These are phyloP conservation scores for Oreonectes daqikongensis DNA, from an alignment of 2,797 vertebrate genomes.

Conservation along the genomic window DNA sequence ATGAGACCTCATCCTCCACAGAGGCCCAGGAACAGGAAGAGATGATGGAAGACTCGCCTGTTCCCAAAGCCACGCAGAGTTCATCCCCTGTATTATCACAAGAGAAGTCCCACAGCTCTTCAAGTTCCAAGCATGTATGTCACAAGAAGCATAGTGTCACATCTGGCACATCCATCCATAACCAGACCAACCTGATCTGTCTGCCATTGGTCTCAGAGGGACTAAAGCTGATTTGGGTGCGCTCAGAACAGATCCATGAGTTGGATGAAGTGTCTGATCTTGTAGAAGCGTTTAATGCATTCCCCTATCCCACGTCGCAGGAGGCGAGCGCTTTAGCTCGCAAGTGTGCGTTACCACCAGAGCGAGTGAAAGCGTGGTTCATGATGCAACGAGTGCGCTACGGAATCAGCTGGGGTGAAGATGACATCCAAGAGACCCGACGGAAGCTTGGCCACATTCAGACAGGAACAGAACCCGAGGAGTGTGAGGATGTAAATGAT, in stretches of 20 bases:
- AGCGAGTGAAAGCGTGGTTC: conserved; percentile 85
- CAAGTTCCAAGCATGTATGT: conserved; percentile 41
- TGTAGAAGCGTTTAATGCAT: conserved; percentile 78
- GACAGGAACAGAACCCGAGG: neutral
- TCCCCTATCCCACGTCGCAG: conserved; percentile 80
- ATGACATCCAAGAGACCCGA: conserved; percentile 77
- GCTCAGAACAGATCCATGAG: conserved; percentile 72
- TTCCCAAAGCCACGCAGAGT: conserved; percentile 43
- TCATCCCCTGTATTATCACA: conserved; percentile 41
- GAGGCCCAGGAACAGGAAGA: conserved; percentile 44
- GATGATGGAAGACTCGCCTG: conserved; percentile 33
- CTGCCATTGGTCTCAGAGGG: conserved; percentile 80
- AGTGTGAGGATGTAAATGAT: neutral
- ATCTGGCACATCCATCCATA: conserved; percentile 48
- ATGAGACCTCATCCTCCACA: conserved; percentile 35
- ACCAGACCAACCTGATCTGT: conserved; percentile 71
- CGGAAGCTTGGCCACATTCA: conserved; percentile 53
- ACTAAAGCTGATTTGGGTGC: conserved; percentile 80
- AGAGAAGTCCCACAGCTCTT: conserved; percentile 48
- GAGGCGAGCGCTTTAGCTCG: conserved; percentile 76
- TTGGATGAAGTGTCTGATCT: conserved; percentile 74
- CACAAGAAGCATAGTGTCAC: conserved; percentile 37
- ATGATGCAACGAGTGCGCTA: conserved; percentile 84
- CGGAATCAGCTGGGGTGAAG: conserved; percentile 85
- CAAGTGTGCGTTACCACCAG: conserved; percentile 77